Evolutionary conservation across 2,113 vertebrate species (phyloP).

Genomic region (Emydura subglobosa): DNA sequence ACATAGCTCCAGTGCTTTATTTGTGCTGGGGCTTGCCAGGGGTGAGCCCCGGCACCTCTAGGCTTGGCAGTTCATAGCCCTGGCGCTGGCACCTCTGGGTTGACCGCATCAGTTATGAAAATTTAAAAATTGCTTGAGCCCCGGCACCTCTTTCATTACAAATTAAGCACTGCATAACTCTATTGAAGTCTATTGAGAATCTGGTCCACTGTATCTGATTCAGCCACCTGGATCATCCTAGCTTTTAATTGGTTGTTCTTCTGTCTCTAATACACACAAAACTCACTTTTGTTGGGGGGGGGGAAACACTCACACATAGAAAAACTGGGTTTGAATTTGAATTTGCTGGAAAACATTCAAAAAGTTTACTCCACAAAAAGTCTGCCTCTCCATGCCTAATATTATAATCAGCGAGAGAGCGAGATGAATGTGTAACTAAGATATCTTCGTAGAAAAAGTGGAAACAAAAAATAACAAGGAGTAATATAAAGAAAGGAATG

Average conservation of each 20-base stretch:
- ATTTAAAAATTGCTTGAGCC: too few relatives aligned
- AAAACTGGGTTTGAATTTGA: background rate
- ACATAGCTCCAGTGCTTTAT: background rate
- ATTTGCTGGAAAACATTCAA: background rate
- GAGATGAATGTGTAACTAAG: background rate
- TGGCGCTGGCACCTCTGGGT: too few relatives aligned
- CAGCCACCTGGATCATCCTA: background rate
- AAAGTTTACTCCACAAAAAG: background rate
- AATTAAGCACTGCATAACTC: background rate
- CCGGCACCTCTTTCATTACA: too few relatives aligned
- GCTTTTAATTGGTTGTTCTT: background rate
- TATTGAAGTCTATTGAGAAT: background rate
- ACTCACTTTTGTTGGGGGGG: background rate
- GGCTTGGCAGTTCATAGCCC: too few relatives aligned
- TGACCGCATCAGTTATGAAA: too few relatives aligned
- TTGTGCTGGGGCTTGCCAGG: too few relatives aligned
- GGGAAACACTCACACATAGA: background rate
- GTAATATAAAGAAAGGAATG: background rate
- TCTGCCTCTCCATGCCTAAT: background rate
- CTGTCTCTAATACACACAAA: background rate
- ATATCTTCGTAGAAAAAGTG: background rate
- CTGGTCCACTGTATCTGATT: background rate
- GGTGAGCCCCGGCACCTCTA: too few relatives aligned
- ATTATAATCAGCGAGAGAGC: background rate
- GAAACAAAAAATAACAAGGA: background rate